phyloP scores from a whole-genome alignment of 2,113 vertebrate genomes.

The Hydropotes inermis region DNA sequence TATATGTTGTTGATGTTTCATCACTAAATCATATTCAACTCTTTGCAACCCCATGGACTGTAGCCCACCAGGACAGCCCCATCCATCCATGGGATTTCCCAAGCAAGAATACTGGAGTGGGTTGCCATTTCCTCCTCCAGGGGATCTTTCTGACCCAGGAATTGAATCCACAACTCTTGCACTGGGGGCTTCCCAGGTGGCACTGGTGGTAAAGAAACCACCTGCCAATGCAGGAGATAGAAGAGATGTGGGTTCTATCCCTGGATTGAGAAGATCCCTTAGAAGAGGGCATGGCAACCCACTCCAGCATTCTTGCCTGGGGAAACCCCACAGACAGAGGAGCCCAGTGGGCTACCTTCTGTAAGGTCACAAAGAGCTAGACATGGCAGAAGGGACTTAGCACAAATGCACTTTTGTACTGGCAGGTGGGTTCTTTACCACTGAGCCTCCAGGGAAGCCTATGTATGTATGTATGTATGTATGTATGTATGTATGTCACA shows the following conservation, averaged over 20 bases:
- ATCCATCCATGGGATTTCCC: neutral
- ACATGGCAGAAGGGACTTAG: neutral
- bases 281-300: neutral
- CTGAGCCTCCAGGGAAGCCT: neutral
- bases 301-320: neutral
- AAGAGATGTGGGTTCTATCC: neutral
- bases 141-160: neutral
- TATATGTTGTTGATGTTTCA: neutral
- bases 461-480: neutral
- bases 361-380: neutral
- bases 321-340: neutral
- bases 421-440: neutral
- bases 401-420: neutral
- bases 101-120: neutral
- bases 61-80: neutral
- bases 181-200: neutral
- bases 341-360: neutral
- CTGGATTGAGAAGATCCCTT: neutral
- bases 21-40: neutral
- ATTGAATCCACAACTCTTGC: neutral
- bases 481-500: neutral
- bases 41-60: neutral
- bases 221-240: neutral
- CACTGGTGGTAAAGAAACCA: neutral
- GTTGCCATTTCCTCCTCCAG: neutral